phyloP scores from a whole-genome alignment of 2,113 vertebrate species.

The Tringa solitaria region DNA sequence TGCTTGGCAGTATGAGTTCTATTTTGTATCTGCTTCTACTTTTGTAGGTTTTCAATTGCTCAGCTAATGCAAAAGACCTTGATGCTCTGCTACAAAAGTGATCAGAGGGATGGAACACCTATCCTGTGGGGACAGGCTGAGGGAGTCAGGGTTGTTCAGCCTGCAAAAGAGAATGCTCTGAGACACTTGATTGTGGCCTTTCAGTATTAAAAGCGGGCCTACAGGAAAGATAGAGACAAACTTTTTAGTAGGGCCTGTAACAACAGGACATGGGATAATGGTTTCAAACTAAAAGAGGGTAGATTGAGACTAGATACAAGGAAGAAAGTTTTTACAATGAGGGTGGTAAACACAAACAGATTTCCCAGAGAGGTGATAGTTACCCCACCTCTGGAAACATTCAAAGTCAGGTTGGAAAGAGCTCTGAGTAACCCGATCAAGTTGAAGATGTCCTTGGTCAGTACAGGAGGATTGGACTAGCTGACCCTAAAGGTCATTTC shows the following conservation, averaged over 20 bases:
- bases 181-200: fast-evolving
- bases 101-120: not conserved
- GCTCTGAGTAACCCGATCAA: not conserved
- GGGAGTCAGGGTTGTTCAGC: not conserved
- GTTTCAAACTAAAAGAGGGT: not conserved
- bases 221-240: not conserved
- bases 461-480: not conserved
- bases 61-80: not conserved
- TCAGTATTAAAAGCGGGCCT: not conserved
- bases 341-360: not conserved
- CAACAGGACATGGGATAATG: not conserved
- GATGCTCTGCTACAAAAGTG: not conserved
- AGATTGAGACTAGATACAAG: not conserved
- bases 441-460: not conserved
- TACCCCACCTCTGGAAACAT: not conserved
- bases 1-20: not conserved
- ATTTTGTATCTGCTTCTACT: not conserved
- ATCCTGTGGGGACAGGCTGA: not conserved
- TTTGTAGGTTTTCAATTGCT: not conserved
- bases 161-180: not conserved
- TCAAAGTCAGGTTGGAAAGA: fast-evolving
- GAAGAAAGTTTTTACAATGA: not conserved
- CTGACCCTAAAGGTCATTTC: not conserved
- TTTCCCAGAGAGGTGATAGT: not conserved
- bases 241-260: not conserved